phyloP scores from a whole-genome alignment of 2,797 vertebrate species.

The Merluccius polli region DNA sequence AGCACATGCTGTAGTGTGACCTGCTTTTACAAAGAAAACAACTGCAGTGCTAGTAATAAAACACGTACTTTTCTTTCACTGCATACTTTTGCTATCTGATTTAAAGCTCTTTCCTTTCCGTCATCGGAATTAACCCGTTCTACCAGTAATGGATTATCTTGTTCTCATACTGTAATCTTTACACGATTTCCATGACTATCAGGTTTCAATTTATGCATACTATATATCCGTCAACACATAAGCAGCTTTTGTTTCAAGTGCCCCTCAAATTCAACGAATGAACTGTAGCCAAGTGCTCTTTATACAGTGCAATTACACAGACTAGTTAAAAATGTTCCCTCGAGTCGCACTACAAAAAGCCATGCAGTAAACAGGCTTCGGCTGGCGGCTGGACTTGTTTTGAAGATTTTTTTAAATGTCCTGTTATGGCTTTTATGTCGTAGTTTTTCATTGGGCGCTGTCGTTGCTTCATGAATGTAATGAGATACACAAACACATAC shows the following conservation, averaged over 20 bases:
- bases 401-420: slow-evolving; percentile 53
- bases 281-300: slow-evolving; percentile 32
- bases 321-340: slow-evolving; percentile 41
- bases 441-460: slow-evolving; percentile 56
- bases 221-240: slow-evolving; percentile 6
- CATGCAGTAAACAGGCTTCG: slow-evolving; percentile 46
- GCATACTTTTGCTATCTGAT: neutral
- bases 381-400: slow-evolving; percentile 45
- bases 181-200: neutral
- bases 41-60: neutral
- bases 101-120: neutral
- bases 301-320: slow-evolving; percentile 32
- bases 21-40: neutral
- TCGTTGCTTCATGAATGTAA: slow-evolving; percentile 50
- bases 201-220: slow-evolving; percentile 8
- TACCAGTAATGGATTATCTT: neutral
- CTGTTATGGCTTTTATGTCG: slow-evolving; percentile 58
- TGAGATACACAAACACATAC: slow-evolving; percentile 22
- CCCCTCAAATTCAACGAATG: neutral
- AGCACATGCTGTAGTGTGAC: neutral
- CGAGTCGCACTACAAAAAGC: slow-evolving; percentile 30
- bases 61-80: neutral
- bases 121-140: neutral
- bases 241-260: slow-evolving; percentile 4
- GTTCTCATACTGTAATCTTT: neutral